Conservation (phyloP, 35 echinoderm and acorn worm species). For the Ptychodera flava region DNA sequence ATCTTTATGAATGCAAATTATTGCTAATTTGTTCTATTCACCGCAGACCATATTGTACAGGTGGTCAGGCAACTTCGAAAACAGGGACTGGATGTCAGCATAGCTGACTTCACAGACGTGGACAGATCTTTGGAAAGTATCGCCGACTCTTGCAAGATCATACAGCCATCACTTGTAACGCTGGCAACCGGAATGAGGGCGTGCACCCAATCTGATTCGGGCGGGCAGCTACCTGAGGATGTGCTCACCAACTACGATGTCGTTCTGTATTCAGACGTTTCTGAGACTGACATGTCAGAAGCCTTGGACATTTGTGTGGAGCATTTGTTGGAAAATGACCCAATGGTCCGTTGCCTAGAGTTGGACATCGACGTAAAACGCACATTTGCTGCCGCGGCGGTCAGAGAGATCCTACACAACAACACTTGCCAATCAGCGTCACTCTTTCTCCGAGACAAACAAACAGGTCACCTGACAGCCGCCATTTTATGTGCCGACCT, state of each 20-base stretch:
- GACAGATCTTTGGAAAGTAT: neutral
- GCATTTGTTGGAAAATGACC: neutral
- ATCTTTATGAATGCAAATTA: too few relatives aligned
- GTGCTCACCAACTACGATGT: neutral
- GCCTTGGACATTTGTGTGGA: neutral
- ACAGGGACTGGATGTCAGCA: neutral
- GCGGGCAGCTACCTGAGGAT: neutral
- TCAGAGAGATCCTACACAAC: neutral
- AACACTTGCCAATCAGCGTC: neutral
- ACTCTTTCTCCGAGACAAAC: neutral
- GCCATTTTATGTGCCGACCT: neutral
- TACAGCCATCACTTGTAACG: neutral
- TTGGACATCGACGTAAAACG: neutral
- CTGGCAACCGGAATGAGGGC: neutral
- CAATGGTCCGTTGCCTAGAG: neutral
- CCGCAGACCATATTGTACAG: neutral
- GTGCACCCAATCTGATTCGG: neutral
- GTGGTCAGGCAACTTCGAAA: neutral
- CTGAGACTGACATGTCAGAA: neutral
- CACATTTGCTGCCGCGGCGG: neutral
- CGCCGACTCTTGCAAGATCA: neutral
- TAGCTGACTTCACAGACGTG: neutral
- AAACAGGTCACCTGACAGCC: neutral
- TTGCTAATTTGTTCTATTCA: too few relatives aligned
- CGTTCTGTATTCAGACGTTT: neutral